Evolutionary conservation across 2,888 invertebrate species (phyloP).

Genomic region (Drosophila koepferae): DNA sequence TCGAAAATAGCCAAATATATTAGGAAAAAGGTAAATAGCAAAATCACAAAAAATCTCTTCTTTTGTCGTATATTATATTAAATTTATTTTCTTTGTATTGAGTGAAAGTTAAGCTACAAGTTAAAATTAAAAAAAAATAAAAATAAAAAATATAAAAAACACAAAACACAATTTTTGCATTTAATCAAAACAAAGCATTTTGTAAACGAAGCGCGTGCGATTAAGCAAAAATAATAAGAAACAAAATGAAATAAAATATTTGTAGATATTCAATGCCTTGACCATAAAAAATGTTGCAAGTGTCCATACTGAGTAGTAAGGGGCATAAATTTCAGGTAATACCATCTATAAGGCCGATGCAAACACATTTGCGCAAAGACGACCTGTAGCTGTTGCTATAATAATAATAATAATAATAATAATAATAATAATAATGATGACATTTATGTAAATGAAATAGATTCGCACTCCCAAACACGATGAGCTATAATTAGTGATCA

Average conservation of each 20-base stretch:
- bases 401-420: constrained; percentile 5
- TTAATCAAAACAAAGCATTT: constrained; percentile 34
- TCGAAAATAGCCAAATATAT: constrained; percentile 85
- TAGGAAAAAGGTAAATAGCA: constrained; percentile 82
- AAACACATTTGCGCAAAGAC: constrained; percentile 50
- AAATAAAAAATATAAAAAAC: constrained; percentile 17
- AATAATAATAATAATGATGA: constrained; percentile 12
- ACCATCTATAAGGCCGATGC: constrained; percentile 58
- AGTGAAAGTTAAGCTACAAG: constrained; percentile 61
- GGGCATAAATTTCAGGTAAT: constrained; percentile 30
- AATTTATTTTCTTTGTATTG: constrained; percentile 13
- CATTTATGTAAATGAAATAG: constrained; percentile 48
- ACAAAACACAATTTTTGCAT: background rate
- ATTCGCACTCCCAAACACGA: background rate
- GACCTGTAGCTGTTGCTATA: too few species aligned
- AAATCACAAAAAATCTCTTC: background rate
- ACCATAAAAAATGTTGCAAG: constrained; percentile 57
- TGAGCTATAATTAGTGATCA: constrained; percentile 43
- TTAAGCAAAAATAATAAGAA: constrained; percentile 16
- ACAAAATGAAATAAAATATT: constrained; percentile 17
- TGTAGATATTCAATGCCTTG: constrained; percentile 68
- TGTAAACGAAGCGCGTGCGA: constrained; percentile 59
- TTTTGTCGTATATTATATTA: background rate
- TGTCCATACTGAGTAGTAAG: constrained; percentile 56
- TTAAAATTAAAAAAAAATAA: background rate